A percentile compares a stretch with the other conserved stretches of the same genome.
Conservation (phyloP, 2,888 invertebrate genomes). For the Argyresthia goedartella region DNA sequence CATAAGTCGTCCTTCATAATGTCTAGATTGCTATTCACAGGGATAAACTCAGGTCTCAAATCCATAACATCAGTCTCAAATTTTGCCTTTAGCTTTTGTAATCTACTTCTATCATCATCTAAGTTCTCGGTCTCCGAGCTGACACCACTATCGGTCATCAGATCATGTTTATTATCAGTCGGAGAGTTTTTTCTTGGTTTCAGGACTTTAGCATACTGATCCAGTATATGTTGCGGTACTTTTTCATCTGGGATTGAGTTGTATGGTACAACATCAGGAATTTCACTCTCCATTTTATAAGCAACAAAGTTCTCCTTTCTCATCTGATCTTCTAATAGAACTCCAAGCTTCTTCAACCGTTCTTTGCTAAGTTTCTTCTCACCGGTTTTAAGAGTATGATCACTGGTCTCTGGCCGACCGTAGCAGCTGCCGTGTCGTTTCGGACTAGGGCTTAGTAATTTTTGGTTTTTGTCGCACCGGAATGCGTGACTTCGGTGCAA, state of each 20-base stretch:
- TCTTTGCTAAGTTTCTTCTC: conserved; percentile 51
- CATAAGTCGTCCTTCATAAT: conserved; percentile 33
- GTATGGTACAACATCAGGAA: conserved; percentile 15
- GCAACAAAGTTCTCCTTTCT: conserved; percentile 48
- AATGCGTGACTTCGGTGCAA: conserved; percentile 73
- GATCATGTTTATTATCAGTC: conserved; percentile 41
- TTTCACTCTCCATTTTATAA: neutral
- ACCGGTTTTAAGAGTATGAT: conserved; percentile 44
- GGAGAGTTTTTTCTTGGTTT: conserved; percentile 33
- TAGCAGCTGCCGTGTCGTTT: conserved; percentile 51
- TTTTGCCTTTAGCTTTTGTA: conserved; percentile 11
- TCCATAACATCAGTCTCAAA: conserved; percentile 9
- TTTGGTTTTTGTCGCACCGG: conserved; percentile 62
- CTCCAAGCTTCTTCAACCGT: conserved; percentile 43
- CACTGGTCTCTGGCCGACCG: conserved; percentile 47
- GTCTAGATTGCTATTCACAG: conserved; percentile 29
- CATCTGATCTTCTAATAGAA: conserved; percentile 57
- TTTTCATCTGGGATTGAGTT: conserved; percentile 47
- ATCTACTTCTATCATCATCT: conserved; percentile 14
- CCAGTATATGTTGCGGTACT: conserved; percentile 56
- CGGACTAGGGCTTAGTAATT: conserved; percentile 29
- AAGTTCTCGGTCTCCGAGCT: conserved; percentile 62
- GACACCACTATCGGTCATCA: conserved; percentile 62
- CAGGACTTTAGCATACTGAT: conserved; percentile 56
- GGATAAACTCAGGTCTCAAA: neutral